Base-by-base conservation (phyloP, 2,888 invertebrate species). In the Aphodius sticticus region DNA sequence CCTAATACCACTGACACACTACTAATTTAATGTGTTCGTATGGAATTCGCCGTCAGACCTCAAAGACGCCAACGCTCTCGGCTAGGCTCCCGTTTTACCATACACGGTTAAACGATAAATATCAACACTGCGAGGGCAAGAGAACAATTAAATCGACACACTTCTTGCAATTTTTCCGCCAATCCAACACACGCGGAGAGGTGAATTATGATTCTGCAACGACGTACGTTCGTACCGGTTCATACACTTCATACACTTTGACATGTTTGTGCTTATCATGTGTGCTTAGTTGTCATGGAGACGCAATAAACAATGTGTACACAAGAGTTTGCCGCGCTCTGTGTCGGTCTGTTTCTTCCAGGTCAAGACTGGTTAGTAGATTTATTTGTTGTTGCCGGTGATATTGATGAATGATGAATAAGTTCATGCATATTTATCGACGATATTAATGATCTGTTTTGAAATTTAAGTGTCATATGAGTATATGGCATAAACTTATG, bases 1-100 rank as follows among this genome's bases (percentile, higher is more conserved):
- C 86, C 84, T 85, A 86, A 87, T 86, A 82, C 74, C 83, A 84
- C 84, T 87, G 86, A 87, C 86, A 86, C 84, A 86, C 86, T 83
- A 84, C 85, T 85, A 86, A 86, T 86, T 86, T 84, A 85, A 84
- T 84, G 83, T 84, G 84, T 85, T 78, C 83, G 85, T 84, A 84
- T 83, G 84, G 84, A 84, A 83, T 84, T 85, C 16, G 76, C 37
- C 70, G 35, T 74, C 74, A 35, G 26, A n/a, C 35, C 71, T 35
- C 35, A 70, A 6, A 71, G 71, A 16, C 74, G 74, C 36, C 74
- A 53, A 26, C 75, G 81, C 77, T 76, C 26, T 26, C 26, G 1
- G 2, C 1, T 79, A 69, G 81, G 79, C 70, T 76, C 78, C 78
- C 76, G 75, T 35, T 76, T 80, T 72, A 71, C 72, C 37, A 69